Conservation (phyloP, 2,888 invertebrate genomes). For the Brassicogethes aeneus region DNA sequence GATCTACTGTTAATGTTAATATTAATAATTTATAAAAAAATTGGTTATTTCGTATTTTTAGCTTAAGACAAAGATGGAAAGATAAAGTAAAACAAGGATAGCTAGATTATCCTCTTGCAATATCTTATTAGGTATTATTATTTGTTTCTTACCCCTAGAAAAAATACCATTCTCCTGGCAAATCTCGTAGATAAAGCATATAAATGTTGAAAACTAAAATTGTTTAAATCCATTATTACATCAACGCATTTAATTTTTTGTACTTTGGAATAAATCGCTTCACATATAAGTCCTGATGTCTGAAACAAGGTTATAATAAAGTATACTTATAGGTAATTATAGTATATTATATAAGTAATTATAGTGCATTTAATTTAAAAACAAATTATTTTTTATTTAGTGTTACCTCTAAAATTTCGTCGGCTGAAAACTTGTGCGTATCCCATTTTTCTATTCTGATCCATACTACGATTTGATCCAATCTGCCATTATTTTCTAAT, state of each 20-base stretch:
- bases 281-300: slow-evolving; percentile 17
- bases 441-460: slow-evolving; percentile 17
- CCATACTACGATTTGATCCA: slow-evolving; percentile 15
- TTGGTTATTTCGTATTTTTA: too few species aligned
- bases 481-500: slow-evolving; percentile 10
- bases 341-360: not conserved
- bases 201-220: slow-evolving; percentile 15
- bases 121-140: too few species aligned
- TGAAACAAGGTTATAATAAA: slow-evolving; percentile 1
- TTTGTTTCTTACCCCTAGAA: slow-evolving; percentile 14
- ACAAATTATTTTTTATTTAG: not conserved
- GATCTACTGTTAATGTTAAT: too few species aligned
- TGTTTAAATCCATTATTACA: slow-evolving; percentile 15
- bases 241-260: slow-evolving; percentile 12
- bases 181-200: slow-evolving; percentile 16
- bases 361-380: too few species aligned
- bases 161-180: slow-evolving; percentile 18
- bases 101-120: too few species aligned
- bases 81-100: too few species aligned
- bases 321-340: not conserved
- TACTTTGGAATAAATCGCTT: slow-evolving; percentile 11
- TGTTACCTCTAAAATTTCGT: slow-evolving; percentile 16
- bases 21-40: too few species aligned
- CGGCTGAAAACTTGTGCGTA: slow-evolving; percentile 13
- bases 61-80: too few species aligned